A percentile compares a stretch with the other conserved stretches of the same genome.
These are phyloP conservation scores for Myoxocephalus aenaeus DNA, from an alignment of 2,797 vertebrate genomes.

Conservation along the genomic window DNA sequence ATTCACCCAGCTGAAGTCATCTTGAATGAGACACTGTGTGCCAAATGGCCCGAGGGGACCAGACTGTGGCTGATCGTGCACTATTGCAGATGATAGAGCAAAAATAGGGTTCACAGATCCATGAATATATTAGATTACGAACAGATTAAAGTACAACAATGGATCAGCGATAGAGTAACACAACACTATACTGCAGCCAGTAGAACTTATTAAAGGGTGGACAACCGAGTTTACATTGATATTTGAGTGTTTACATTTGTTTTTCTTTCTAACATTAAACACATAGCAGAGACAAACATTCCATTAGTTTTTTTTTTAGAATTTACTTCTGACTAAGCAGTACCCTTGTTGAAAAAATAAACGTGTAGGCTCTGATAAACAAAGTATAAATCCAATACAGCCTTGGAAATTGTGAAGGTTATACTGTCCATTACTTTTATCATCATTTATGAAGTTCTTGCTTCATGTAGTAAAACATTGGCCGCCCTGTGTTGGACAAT, in stretches of 20 bases:
- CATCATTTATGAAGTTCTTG: neutral
- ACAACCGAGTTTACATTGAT: neutral
- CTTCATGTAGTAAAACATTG: neutral
- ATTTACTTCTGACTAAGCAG: neutral
- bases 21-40: slow-evolving; percentile 26
- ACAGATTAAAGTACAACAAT: neutral
- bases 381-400: neutral
- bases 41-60: slow-evolving; percentile 8
- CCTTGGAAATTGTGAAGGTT: neutral
- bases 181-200: neutral
- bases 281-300: neutral
- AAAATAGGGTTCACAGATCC: neutral
- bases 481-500: neutral
- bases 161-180: neutral
- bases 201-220: neutral
- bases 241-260: neutral
- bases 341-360: neutral
- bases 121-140: neutral
- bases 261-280: neutral
- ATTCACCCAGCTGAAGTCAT: slow-evolving; percentile 44
- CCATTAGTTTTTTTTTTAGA: neutral
- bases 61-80: slow-evolving; percentile 22
- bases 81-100: slow-evolving; percentile 24
- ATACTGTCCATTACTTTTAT: neutral
- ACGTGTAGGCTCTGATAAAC: neutral